Evolutionary conservation across 2,888 invertebrate genomes (phyloP).

Genomic region (Strigamia crassipes): DNA sequence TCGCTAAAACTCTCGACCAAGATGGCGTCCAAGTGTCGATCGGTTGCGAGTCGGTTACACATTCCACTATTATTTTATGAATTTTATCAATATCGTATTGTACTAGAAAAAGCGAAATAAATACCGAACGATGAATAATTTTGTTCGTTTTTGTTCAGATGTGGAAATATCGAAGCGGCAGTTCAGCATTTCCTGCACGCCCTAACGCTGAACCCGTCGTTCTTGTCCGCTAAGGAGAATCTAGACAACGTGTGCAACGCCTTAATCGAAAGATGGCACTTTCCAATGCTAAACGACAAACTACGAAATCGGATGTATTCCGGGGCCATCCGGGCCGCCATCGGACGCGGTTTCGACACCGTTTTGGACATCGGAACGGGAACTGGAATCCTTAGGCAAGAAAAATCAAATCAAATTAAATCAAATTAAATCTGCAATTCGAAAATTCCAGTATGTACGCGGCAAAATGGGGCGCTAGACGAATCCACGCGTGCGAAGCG

Average conservation of each 20-base stretch:
- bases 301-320: constrained; percentile 70
- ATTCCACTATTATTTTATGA: constrained; percentile 31
- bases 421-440: not conserved
- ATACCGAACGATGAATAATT: constrained; percentile 7
- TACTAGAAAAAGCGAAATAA: constrained; percentile 28
- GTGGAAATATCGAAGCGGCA: constrained; percentile 65
- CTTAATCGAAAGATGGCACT: constrained; percentile 79
- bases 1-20: too few relatives aligned
- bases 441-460: constrained; percentile 66
- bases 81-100: not conserved
- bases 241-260: constrained; percentile 71
- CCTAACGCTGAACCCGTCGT: constrained; percentile 62
- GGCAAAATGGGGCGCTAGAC: constrained; percentile 63
- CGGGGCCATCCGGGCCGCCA: constrained; percentile 66
- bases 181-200: constrained; percentile 66
- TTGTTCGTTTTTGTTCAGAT: constrained; percentile 59
- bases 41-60: not conserved
- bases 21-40: not conserved
- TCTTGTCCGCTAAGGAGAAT: constrained; percentile 68
- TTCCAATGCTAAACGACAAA: constrained; percentile 78
- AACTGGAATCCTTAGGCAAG: constrained; percentile 70
- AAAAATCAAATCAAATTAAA: constrained; percentile 1
- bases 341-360: constrained; percentile 63
- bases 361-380: constrained; percentile 79
- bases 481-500: constrained; percentile 71